Conservation (phyloP, 2,113 vertebrate genomes). For the Neotoma lepida region DNA sequence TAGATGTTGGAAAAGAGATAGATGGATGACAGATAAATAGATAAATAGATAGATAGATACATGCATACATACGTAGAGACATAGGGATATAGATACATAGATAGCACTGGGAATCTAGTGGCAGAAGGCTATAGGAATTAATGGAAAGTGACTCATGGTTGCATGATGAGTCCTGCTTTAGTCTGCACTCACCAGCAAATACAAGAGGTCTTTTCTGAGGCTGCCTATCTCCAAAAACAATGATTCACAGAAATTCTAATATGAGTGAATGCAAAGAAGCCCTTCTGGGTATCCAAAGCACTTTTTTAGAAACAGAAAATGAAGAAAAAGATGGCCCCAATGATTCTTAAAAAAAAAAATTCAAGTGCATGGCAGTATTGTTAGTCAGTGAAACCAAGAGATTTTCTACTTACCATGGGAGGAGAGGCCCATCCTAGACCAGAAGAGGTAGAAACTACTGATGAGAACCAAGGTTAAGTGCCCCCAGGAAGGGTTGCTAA, state of each 20-base stretch:
- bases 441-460: background rate
- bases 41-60: background rate
- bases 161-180: background rate
- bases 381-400: background rate
- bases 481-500: background rate
- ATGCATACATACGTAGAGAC: background rate
- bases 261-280: background rate
- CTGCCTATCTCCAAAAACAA: background rate
- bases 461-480: background rate
- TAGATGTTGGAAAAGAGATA: background rate
- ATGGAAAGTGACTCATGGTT: constrained; percentile 21
- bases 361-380: background rate
- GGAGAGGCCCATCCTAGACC: background rate
- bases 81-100: background rate
- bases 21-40: background rate
- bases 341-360: background rate
- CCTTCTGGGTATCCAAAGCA: background rate
- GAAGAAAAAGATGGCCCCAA: background rate
- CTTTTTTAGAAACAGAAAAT: background rate
- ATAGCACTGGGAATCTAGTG: constrained; percentile 1
- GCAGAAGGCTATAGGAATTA: constrained; percentile 36
- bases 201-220: constrained; percentile 55
- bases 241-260: background rate
- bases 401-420: background rate
- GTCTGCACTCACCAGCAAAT: background rate